Evolutionary conservation across 2,797 vertebrate genomes (phyloP), one percentile per base, ranked within the genome.

Genomic region (Carduelis carduelis): DNA sequence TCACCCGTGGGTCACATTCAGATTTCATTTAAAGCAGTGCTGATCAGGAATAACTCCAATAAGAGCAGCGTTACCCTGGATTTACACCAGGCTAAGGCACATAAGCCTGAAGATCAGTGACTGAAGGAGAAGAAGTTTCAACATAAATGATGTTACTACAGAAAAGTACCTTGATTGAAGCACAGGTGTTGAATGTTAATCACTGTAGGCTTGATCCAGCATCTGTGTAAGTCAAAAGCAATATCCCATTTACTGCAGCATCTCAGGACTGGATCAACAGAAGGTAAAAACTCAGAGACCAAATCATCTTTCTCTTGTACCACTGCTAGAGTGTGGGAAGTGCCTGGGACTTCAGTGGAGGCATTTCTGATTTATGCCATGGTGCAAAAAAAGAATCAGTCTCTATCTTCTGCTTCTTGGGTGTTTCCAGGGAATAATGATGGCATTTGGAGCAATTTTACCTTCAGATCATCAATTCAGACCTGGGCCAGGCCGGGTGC

Each of bases 161-260:
- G 95, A 81, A 94, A 94, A 97, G 90, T 87, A 65, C 87, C 92
- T 95, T 95, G 92, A 94, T 85, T 83, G 90, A 87, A 96, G 89
- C 72, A 44, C 79, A 86, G 79, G 59, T 88, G 89, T 69, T 89
- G 95, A 94, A 96, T 94, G 90, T 95, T 96, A 96, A 94, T 95
- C 28, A 5, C 89, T 28, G 43, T 27, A 88, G 87, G 69, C 72
- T 96, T 88, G 79, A 90, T 92, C 57, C 82, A 94, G 79, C 87
- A 57, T 55, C 87, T 78, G 24, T 61, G 59, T 66, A 90, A 96
- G 84, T 81, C 89, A 92, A 81, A 93, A 92, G 84, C 85, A 89
- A 91, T 89, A 89, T 83, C 71, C 65, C 89, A 82, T 83, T 95
- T 93, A 77, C 90, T 82, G 70, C 66, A 83, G 66, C 86, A 93